Evolutionary conservation across 2,113 vertebrate genomes (phyloP), one percentile per base, ranked within the genome.

Genomic region (Perognathus longimembris): DNA sequence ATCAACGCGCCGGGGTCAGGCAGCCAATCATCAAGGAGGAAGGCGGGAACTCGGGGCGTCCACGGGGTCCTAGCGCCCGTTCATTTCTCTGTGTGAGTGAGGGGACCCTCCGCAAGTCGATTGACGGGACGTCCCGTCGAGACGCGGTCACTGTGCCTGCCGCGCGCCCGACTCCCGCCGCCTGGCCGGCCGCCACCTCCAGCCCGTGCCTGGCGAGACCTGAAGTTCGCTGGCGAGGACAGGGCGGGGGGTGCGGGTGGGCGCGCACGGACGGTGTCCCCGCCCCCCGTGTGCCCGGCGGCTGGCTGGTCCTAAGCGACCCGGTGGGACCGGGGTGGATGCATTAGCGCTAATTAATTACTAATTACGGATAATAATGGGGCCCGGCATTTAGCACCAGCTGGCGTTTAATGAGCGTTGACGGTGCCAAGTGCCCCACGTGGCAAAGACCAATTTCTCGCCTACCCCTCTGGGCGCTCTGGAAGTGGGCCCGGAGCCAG

Each of bases 281-380:
- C 34, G 3, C 26, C 20, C 22, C 30, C 8, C 8, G 45, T 45
- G 82, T 54, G 57, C 26, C 50, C 2, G 24, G 15, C 64, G 67
- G 75, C 82, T 71, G 84, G 81, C 61, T 32, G 42, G 11, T 57
- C 45, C 30, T 14, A 30, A 70, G 83, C 78, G 3, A 64, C 32
- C 73, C 80, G 34, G 0, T 45, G 21, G 50, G 36, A 45, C 2
- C 38, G 50, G 30, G 21, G 59, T 40, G 66, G 30, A 45, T 4
- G 6, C 17, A 90, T 88, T 87, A 66, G 36, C 24, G 22, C 78
- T 90, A 95, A 96, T 94, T 96, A 96, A 88, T 95, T 94, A 74
- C 64, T 63, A 82, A 85, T 82, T 90, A 54, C 71, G 40, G 69
- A 50, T 88, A 89, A 93, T 90, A 85, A 80, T 57, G 42, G 69